phyloP scores from a whole-genome alignment of 2,797 vertebrate genomes.

The Heteromormyrus szaboi region DNA sequence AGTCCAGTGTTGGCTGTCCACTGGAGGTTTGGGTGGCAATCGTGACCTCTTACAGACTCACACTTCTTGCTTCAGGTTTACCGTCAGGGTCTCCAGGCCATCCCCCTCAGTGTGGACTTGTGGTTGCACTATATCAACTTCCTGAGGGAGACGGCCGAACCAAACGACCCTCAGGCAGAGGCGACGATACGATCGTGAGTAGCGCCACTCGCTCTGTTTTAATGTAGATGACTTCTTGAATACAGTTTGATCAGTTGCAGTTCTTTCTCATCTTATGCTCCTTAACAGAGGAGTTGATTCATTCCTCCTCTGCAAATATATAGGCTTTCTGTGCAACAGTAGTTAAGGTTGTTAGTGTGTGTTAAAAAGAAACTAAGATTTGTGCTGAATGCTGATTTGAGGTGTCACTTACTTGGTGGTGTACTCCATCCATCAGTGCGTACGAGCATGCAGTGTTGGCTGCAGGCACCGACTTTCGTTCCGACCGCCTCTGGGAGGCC shows the following conservation, averaged over 20 bases:
- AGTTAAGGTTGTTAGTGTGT: background rate
- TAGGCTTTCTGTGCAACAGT: background rate
- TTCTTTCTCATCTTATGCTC: background rate
- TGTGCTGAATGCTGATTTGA: background rate
- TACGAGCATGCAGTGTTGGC: conserved; percentile 91
- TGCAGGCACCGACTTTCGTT: conserved; percentile 94
- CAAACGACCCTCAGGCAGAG: conserved; percentile 74
- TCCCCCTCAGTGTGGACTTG: conserved; percentile 95
- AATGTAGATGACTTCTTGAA: background rate
- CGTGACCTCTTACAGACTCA: conserved; percentile 25
- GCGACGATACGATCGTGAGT: conserved; percentile 86
- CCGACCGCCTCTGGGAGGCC: conserved; percentile 94
- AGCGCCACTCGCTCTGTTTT: background rate
- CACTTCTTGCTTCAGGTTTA: conserved; percentile 71
- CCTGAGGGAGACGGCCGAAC: conserved; percentile 89
- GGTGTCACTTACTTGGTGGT: background rate
- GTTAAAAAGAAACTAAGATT: background rate
- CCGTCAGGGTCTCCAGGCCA: conserved; percentile 90
- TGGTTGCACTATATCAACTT: conserved; percentile 97
- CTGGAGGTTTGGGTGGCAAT: conserved; percentile 51
- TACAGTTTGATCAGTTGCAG: background rate
- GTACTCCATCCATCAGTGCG: conserved; percentile 56
- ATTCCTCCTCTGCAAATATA: background rate
- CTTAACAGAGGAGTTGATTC: background rate
- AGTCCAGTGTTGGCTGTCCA: conserved; percentile 65